Evolutionary conservation across 1,140 invertebrate species (phyloP).

Genomic region (Cotesia chilonis): DNA sequence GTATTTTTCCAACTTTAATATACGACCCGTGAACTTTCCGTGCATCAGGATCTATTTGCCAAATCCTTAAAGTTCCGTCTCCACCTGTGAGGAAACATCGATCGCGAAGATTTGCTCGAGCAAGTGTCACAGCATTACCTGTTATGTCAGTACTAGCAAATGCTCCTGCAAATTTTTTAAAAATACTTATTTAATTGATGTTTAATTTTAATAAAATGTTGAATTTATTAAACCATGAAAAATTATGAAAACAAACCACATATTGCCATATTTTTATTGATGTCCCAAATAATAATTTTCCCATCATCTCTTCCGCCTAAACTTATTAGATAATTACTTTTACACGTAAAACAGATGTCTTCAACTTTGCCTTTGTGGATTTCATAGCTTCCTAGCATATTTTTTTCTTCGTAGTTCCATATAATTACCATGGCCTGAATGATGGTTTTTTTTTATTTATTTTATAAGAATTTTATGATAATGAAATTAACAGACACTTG

Average conservation of each 20-base stretch:
- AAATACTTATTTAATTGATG: too few species aligned
- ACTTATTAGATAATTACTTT: slow-evolving; percentile 83
- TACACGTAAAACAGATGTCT: slow-evolving; percentile 80
- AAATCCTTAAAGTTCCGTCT: slow-evolving; percentile 76
- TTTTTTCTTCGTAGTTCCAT: slow-evolving; percentile 81
- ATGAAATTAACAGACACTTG: neutral
- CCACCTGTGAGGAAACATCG: slow-evolving; percentile 77
- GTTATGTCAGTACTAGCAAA: slow-evolving; percentile 72
- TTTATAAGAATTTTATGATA: slow-evolving; percentile 2
- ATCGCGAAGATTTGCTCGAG: slow-evolving; percentile 67
- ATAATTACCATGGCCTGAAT: slow-evolving; percentile 80
- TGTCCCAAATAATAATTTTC: slow-evolving; percentile 79
- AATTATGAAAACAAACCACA: slow-evolving; percentile 66
- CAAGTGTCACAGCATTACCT: slow-evolving; percentile 72
- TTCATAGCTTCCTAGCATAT: slow-evolving; percentile 74
- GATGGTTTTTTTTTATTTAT: slow-evolving; percentile 11
- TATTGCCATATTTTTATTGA: slow-evolving; percentile 70
- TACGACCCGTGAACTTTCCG: slow-evolving; percentile 77
- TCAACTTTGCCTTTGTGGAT: slow-evolving; percentile 88
- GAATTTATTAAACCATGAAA: slow-evolving; percentile 23
- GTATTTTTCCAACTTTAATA: slow-evolving; percentile 76
- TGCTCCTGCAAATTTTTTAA: slow-evolving; percentile 51
- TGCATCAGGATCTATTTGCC: slow-evolving; percentile 77
- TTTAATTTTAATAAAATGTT: neutral
- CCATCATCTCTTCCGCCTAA: slow-evolving; percentile 90